Evolutionary conservation across 92 coral and sea anemone genomes (phyloP).

Genomic region (Ricordea florida): DNA sequence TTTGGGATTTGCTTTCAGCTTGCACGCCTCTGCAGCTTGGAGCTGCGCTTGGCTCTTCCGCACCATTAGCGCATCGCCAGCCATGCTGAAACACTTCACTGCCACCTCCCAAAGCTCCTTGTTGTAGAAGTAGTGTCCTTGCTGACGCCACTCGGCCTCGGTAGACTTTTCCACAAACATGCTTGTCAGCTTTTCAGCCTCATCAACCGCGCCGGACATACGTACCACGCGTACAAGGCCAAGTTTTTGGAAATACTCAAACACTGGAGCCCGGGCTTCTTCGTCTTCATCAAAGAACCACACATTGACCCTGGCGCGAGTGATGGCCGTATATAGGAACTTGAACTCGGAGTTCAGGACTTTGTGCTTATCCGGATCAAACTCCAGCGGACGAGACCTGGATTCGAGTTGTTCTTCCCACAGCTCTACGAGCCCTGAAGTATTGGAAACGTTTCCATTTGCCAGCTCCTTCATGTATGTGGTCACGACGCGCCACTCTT

Average conservation of each 20-base stretch:
- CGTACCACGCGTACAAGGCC: conserved; percentile 78
- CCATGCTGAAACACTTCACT: conserved; percentile 77
- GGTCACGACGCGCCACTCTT: conserved; percentile 95
- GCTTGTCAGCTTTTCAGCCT: conserved; percentile 63
- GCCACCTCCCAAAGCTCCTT: conserved; percentile 90
- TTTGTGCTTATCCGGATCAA: conserved; percentile 81
- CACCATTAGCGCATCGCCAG: conserved; percentile 65
- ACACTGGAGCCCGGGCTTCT: conserved; percentile 87
- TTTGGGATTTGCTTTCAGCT: conserved; percentile 68
- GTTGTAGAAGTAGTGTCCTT: conserved; percentile 79
- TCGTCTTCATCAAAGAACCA: conserved; percentile 96
- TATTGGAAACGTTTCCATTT: conserved; percentile 38
- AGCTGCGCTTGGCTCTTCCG: conserved; percentile 82
- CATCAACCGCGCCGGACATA: conserved; percentile 35
- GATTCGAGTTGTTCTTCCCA: conserved; percentile 58
- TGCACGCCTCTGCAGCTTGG: conserved; percentile 78
- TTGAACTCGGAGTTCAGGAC: conserved; percentile 90
- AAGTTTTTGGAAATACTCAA: conserved; percentile 84
- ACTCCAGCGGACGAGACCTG: conserved; percentile 79
- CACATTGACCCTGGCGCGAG: conserved; percentile 94
- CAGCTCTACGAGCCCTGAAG: conserved; percentile 71
- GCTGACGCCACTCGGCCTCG: conserved; percentile 77
- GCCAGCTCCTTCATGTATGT: conserved; percentile 57
- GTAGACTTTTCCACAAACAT: conserved; percentile 90
- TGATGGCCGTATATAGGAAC: conserved; percentile 89